Conservation (phyloP, 2,797 vertebrate species). For the Semotilus atromaculatus region DNA sequence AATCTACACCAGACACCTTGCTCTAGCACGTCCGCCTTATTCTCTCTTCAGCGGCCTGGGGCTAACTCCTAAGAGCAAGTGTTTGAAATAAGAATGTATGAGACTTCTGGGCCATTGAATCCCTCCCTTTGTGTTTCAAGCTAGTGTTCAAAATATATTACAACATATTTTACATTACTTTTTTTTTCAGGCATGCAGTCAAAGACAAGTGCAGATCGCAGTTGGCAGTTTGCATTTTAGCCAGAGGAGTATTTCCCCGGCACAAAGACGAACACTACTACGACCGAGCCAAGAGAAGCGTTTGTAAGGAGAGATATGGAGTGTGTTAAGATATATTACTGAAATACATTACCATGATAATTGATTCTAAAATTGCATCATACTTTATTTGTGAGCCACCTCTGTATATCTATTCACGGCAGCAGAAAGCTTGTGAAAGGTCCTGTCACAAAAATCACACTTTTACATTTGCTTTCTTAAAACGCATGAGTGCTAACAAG, state of each 20-base stretch:
- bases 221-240: slow-evolving; percentile 70
- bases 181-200: slow-evolving; percentile 75
- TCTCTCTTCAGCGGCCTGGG: slow-evolving; percentile 78
- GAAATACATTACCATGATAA: slow-evolving; percentile 81
- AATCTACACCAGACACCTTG: slow-evolving; percentile 86
- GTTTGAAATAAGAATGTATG: slow-evolving; percentile 76
- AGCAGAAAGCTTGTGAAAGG: slow-evolving; percentile 79
- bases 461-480: slow-evolving; percentile 79
- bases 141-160: slow-evolving; percentile 81
- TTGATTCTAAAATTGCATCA: slow-evolving; percentile 85
- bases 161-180: slow-evolving; percentile 80
- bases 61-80: slow-evolving; percentile 73
- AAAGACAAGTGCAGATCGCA: slow-evolving; percentile 66
- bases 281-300: slow-evolving; percentile 78
- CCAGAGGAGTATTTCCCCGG: slow-evolving; percentile 78
- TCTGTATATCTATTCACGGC: slow-evolving; percentile 79
- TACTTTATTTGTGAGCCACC: slow-evolving; percentile 75
- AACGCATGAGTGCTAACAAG: slow-evolving; percentile 75
- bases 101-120: slow-evolving; percentile 77
- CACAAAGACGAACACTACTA: slow-evolving; percentile 71
- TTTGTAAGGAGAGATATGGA: slow-evolving; percentile 76
- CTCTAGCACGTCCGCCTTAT: slow-evolving; percentile 78
- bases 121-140: slow-evolving; percentile 73
- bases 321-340: slow-evolving; percentile 67
- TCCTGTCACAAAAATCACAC: slow-evolving; percentile 80